Base-by-base conservation (phyloP, 2,888 invertebrate species). In the Ennomos fuscantarius region DNA sequence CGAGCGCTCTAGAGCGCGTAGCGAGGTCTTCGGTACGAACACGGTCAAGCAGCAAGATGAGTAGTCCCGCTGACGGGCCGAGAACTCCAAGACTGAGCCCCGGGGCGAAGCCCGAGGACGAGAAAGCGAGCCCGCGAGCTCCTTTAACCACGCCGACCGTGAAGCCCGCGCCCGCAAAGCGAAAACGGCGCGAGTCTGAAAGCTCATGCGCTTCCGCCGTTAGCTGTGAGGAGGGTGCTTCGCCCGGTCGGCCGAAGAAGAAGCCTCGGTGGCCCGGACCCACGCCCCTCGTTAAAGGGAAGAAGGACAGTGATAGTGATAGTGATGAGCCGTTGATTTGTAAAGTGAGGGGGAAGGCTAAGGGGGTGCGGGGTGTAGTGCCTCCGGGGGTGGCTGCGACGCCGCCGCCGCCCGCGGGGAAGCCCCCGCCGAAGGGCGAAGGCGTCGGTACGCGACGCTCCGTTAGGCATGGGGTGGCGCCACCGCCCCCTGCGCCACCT, bases 261-360 rank as follows among this genome's bases (percentile, higher is more conserved):
- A 89, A 90, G 62, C 85, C 89, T 54, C 78, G 86, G 10, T 73
- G 82, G 9, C 61, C 76, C 34, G 85, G 82, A 50, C 74, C 54
- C 47, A 35, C 66, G 42, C 76, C 81, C 72, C 88, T 93, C 68
- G 82, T 67, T 76, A 91, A 92, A 85, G 78, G 88, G 72, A 89
- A 93, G 70, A 94, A 94, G 76, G 96, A 96, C 71, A 94, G 95
- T 39, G 94, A 94, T 74, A 96, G 96, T 48, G 97, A 97, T 76
- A 95, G 95, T 65, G 97, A 97, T 81, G 96, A 97, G 85, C 96
- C 96, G 54, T 89, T 96, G 58, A 95, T 96, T 65, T 94, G 95
- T 70, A 93, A 96, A 88, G 94, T 95, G 84, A 90, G 96, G 49
- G 90, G 87, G 54, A 90, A 87, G 48, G 77, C 75, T 33, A 82